These are phyloP conservation scores for Promerops cafer DNA, from an alignment of 2,113 vertebrate genomes.

Conservation along the genomic window DNA sequence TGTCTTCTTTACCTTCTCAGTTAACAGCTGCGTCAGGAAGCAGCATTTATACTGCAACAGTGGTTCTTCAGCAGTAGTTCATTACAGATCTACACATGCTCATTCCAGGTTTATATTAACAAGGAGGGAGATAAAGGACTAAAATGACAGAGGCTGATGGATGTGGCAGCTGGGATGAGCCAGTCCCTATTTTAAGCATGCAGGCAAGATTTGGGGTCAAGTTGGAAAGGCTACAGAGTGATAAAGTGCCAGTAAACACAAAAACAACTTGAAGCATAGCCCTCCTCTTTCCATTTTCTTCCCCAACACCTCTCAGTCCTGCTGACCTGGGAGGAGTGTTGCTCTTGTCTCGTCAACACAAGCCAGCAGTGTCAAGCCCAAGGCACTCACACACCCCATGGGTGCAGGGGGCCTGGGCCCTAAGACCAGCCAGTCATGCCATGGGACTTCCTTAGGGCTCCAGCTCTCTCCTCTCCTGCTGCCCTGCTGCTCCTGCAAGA, in stretches of 20 bases:
- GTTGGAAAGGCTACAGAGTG: background rate
- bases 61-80: background rate
- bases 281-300: background rate
- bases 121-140: slow-evolving; percentile 22
- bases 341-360: background rate
- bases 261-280: background rate
- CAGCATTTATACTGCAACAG: background rate
- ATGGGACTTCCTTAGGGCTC: background rate
- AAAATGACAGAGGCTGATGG: slow-evolving; percentile 30
- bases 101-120: slow-evolving; percentile 33
- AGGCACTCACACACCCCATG: rapidly evolving
- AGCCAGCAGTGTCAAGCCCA: background rate
- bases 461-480: background rate
- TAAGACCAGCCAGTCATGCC: background rate
- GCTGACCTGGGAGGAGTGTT: background rate
- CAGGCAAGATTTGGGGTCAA: slow-evolving; percentile 27
- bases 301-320: background rate
- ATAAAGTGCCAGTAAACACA: slow-evolving; percentile 3
- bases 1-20: background rate
- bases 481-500: background rate
- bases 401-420: background rate
- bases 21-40: background rate
- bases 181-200: slow-evolving; percentile 54
- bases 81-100: background rate
- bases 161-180: slow-evolving; percentile 53